These are phyloP conservation scores for Hypocryptadius cinnamomeus DNA, from an alignment of 2,113 vertebrate genomes.

Conservation along the genomic window DNA sequence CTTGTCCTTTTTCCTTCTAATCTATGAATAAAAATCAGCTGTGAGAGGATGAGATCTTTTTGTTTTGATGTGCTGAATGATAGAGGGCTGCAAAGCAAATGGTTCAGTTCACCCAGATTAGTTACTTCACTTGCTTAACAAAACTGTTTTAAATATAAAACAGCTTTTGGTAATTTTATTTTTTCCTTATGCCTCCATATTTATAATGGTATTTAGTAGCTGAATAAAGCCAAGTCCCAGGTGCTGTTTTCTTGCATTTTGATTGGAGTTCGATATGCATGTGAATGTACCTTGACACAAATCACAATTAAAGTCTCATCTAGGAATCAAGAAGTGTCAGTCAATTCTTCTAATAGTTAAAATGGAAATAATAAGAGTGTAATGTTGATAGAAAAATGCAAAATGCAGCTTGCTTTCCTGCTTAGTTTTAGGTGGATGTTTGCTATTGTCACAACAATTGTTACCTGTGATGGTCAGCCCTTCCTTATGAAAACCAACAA, in stretches of 20 bases:
- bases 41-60: conserved; percentile 10
- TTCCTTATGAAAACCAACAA: neutral
- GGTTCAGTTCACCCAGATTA: conserved; percentile 16
- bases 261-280: conserved; percentile 34
- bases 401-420: neutral
- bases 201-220: neutral
- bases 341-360: neutral
- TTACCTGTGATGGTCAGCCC: neutral
- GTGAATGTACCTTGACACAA: conserved; percentile 41
- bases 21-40: conserved; percentile 43
- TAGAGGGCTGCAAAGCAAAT: neutral
- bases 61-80: conserved; percentile 5
- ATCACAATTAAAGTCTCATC: conserved; percentile 38
- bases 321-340: conserved; percentile 15
- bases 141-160: conserved; percentile 31
- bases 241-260: conserved; percentile 41
- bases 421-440: neutral
- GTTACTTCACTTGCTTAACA: conserved; percentile 14
- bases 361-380: neutral
- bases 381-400: neutral
- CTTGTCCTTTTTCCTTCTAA: neutral
- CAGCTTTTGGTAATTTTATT: neutral
- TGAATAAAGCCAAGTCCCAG: conserved; percentile 42
- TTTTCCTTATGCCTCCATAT: neutral
- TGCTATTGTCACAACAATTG: neutral